Conservation (phyloP, 2,113 vertebrate species). For the Choloepus hoffmanni region DNA sequence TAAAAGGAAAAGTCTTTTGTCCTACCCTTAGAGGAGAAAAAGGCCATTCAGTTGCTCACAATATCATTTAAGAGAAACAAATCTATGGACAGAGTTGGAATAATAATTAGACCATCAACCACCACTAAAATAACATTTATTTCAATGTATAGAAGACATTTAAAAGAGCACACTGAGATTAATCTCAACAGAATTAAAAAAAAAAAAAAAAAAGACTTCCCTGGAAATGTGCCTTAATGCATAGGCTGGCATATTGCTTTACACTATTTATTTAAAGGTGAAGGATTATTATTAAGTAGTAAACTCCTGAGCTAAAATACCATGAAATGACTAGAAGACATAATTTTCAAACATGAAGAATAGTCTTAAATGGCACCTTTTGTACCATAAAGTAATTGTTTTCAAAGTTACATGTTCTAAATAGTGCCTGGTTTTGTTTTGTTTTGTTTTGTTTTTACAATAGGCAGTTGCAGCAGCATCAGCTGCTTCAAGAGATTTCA, state of each 20-base stretch:
- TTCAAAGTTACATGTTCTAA: conserved; percentile 58
- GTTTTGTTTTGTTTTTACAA: conserved; percentile 80
- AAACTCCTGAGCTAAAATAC: background rate
- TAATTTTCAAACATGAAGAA: background rate
- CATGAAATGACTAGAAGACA: background rate
- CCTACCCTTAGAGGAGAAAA: background rate
- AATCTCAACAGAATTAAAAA: background rate
- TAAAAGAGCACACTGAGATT: background rate
- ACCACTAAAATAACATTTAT: background rate
- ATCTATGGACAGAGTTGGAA: background rate
- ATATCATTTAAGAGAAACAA: background rate
- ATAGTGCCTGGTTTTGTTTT: conserved; percentile 68
- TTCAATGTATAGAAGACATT: conserved; percentile 27
- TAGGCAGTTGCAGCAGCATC: conserved; percentile 89
- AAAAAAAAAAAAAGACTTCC: background rate
- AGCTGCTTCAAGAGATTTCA: conserved; percentile 89
- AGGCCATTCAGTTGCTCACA: background rate
- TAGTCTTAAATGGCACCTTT: background rate
- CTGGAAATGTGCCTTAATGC: background rate
- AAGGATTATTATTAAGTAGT: background rate
- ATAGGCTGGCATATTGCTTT: background rate
- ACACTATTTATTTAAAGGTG: background rate
- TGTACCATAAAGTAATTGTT: background rate
- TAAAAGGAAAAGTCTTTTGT: background rate
- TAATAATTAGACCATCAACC: background rate